Evolutionary conservation across 2,113 vertebrate genomes (phyloP), one percentile per base, ranked within the genome.

Genomic region (Spilogale gracilis): DNA sequence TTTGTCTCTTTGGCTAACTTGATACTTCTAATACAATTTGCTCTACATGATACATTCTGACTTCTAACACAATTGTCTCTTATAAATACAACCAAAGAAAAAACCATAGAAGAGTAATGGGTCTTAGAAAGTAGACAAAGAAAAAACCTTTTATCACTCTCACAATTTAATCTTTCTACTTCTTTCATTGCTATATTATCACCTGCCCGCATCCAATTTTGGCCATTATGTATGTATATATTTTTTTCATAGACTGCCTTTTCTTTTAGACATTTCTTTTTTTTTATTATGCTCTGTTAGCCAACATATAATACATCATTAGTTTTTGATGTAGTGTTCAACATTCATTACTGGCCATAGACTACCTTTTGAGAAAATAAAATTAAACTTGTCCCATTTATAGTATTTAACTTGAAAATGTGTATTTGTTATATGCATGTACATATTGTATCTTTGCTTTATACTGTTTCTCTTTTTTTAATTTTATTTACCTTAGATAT

Each of bases 121-220:
- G 30, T 94, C 79, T 92, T 81, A 81, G 2, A 93, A 89, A 71
- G 21, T 60, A 93, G 30, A 83, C 18, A 71, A 71, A 91, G 21
- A 38, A 90, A 86, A 78, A 27, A 50, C 2, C 1, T 45, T 50
- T 10, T 1, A 90, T 93, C 63, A 93, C 18, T 61, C 3, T 76
- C 10, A 7, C 63, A 61, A 23, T 61, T 50, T 93, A 91, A 83
- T 91, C 9, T 1, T 69, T 94, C 14, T 78, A 82, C 7, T 18
- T 78, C 9, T 91, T 91, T 48, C 43, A 92, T 52, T 89, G 50
- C 2, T 82, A 2, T 67, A 11, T 82, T 76, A 69, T 65, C 71
- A 81, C 16, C 60, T 8, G 18, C 20, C 61, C 14, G 88, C 38
- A 80, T 2, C 78, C 13, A 43, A 84, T 25, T 54, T 45, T 73